These are phyloP conservation scores for Steatornis caripensis DNA, from an alignment of 2,113 vertebrate species.

Conservation along the genomic window DNA sequence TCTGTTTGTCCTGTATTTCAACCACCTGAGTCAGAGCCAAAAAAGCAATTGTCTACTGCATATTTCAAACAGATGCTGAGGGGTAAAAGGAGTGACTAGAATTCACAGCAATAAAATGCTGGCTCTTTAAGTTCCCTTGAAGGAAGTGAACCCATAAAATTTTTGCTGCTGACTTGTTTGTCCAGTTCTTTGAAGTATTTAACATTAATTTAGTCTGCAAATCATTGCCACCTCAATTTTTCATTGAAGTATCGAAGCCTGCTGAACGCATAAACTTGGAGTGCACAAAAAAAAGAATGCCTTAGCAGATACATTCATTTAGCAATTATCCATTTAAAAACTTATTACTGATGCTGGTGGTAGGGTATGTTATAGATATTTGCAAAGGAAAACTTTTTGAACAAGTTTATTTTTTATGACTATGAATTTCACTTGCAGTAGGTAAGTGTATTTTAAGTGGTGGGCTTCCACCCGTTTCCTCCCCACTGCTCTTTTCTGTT, in stretches of 20 bases:
- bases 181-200: constrained; percentile 76
- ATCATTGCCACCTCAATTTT: constrained; percentile 71
- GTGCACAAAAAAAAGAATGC: neutral
- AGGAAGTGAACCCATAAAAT: constrained; percentile 77
- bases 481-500: neutral
- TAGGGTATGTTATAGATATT: neutral
- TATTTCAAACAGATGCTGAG: constrained; percentile 93
- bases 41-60: constrained; percentile 80
- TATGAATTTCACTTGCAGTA: neutral
- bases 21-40: constrained; percentile 82
- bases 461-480: neutral
- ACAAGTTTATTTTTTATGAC: neutral
- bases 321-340: constrained; percentile 12
- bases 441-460: neutral
- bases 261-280: constrained; percentile 55
- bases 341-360: neutral
- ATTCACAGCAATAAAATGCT: constrained; percentile 79
- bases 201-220: constrained; percentile 73
- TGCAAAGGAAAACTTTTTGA: neutral
- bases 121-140: constrained; percentile 71
- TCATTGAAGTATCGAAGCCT: constrained; percentile 64
- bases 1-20: constrained; percentile 85
- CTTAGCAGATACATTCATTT: constrained; percentile 49
- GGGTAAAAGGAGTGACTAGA: constrained; percentile 75
- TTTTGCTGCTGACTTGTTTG: constrained; percentile 76